phyloP scores from a whole-genome alignment of 2,888 invertebrate genomes.

The Lasioglossum villosulum region DNA sequence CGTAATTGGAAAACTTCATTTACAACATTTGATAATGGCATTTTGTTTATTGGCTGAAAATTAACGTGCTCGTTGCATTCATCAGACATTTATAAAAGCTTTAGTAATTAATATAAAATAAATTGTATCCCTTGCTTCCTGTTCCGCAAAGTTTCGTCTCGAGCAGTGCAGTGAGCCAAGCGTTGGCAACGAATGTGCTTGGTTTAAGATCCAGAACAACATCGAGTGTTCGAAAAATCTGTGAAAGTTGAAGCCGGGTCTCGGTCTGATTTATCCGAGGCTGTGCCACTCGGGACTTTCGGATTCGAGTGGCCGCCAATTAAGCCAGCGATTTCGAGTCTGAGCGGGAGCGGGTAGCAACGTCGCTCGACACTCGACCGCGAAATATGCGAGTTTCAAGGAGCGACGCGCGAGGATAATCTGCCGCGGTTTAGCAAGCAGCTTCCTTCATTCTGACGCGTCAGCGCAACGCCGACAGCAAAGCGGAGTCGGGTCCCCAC shows the following conservation, averaged over 20 bases:
- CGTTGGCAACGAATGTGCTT: background rate
- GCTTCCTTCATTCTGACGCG: conserved; percentile 38
- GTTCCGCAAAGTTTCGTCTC: background rate
- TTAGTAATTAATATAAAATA: background rate
- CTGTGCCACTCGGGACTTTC: background rate
- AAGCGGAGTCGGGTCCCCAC: conserved; percentile 8
- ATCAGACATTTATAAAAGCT: background rate
- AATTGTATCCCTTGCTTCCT: background rate
- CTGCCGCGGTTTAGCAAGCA: conserved; percentile 37
- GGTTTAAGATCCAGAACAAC: background rate
- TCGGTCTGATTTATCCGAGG: background rate
- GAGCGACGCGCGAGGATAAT: conserved; percentile 32
- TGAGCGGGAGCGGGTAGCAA: background rate
- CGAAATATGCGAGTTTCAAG: conserved; percentile 40
- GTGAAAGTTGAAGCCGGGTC: background rate
- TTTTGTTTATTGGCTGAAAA: background rate
- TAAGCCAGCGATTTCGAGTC: conserved; percentile 18
- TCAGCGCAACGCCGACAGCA: conserved; percentile 38
- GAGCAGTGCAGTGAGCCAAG: background rate
- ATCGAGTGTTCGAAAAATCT: background rate
- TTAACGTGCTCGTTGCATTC: background rate
- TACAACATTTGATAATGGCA: background rate
- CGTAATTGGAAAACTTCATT: background rate
- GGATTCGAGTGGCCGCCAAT: conserved; percentile 3
- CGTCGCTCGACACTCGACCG: conserved; percentile 14